Percentiles rank a stretch among this genome's conserved stretches.
Evolutionary conservation across 2,888 invertebrate genomes (phyloP).

Genomic region (Flexamia atlantica): DNA sequence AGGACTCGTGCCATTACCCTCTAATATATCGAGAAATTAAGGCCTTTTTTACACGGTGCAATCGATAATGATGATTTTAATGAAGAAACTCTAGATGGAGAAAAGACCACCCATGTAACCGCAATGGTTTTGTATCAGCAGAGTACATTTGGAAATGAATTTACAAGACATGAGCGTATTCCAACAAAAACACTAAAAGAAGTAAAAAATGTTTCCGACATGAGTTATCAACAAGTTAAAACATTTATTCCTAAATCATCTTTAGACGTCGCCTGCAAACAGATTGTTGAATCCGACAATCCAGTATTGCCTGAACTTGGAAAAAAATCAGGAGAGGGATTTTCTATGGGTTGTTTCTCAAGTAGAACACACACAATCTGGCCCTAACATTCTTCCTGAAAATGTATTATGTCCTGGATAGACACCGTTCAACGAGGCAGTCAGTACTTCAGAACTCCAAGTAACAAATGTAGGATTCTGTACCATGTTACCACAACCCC

Average conservation of each 20-base stretch:
- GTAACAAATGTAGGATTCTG: constrained; percentile 27
- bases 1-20: constrained; percentile 23
- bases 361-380: background rate
- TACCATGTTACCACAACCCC: background rate
- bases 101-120: constrained; percentile 1
- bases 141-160: background rate
- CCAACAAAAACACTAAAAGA: background rate
- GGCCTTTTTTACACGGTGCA: constrained; percentile 30
- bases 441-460: background rate
- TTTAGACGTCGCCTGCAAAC: background rate
- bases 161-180: background rate
- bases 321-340: background rate
- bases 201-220: constrained; percentile 12
- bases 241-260: constrained; percentile 16
- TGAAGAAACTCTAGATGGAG: constrained; percentile 8
- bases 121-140: constrained; percentile 15
- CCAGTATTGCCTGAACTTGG: background rate
- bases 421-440: constrained; percentile 7
- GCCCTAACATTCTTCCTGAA: background rate
- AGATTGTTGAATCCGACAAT: background rate
- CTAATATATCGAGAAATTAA: constrained; percentile 39
- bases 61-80: constrained; percentile 39
- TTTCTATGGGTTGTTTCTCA: constrained; percentile 40
- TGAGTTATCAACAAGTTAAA: constrained; percentile 37
- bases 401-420: constrained; percentile 22